Conservation (phyloP, 2,797 vertebrate genomes). For the Hippoglossus hippoglossus region DNA sequence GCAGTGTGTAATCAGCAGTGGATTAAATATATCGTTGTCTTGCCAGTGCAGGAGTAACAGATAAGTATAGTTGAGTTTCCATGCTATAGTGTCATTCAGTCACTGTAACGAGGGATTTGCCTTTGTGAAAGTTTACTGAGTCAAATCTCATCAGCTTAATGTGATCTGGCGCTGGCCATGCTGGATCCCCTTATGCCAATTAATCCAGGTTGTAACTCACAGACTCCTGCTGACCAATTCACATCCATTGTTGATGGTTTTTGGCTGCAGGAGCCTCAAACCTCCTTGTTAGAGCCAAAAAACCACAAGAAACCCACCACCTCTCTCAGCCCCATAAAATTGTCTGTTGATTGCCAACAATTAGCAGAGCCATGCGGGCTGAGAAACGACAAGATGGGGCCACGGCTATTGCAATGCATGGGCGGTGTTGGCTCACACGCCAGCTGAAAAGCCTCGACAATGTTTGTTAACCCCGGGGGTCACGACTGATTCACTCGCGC, state of each 20-base stretch:
- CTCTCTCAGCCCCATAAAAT: slow-evolving; percentile 87
- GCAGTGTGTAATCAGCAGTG: slow-evolving; percentile 4
- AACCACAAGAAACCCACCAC: slow-evolving; percentile 80
- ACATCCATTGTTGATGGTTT: slow-evolving; percentile 94
- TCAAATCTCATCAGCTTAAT: slow-evolving; percentile 92
- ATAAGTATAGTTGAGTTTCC: slow-evolving; percentile 55
- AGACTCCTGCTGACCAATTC: slow-evolving; percentile 96
- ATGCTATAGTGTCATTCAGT: slow-evolving; percentile 67
- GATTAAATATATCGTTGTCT: slow-evolving; percentile 11
- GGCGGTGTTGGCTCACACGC: slow-evolving; percentile 89
- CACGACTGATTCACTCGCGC: slow-evolving; percentile 95
- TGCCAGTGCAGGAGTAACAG: slow-evolving; percentile 33
- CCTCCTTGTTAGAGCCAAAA: slow-evolving; percentile 89
- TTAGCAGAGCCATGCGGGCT: slow-evolving; percentile 93
- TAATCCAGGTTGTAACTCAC: slow-evolving; percentile 93
- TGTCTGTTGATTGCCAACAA: slow-evolving; percentile 94
- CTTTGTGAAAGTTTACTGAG: slow-evolving; percentile 88
- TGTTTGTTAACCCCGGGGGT: slow-evolving; percentile 99
- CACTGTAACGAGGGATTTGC: slow-evolving; percentile 76
- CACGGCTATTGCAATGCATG: slow-evolving; percentile 92
- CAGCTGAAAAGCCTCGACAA: slow-evolving; percentile 93
- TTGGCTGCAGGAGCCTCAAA: slow-evolving; percentile 89
- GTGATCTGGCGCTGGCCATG: slow-evolving; percentile 87
- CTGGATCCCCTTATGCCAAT: slow-evolving; percentile 91
- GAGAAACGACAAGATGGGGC: slow-evolving; percentile 93